A percentile compares a stretch with the other conserved stretches of the same genome.
Conservation (phyloP, 2,888 invertebrate genomes). For the Corythucha ciliata region DNA sequence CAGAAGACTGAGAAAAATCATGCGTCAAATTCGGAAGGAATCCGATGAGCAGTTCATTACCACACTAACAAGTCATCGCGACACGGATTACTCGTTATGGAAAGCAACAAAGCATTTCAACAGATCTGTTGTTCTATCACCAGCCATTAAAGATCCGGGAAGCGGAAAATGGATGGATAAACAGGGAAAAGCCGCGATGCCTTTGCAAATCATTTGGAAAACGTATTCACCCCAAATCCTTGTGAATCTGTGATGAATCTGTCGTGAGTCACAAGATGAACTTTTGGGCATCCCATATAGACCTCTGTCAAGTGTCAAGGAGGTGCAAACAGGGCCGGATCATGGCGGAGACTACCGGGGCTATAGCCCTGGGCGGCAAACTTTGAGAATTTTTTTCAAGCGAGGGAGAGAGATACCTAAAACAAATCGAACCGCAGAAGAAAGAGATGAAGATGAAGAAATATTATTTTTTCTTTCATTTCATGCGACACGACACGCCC, state of each 20-base stretch:
- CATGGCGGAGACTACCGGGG: too few species aligned
- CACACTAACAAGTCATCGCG: background rate
- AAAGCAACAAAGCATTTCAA: conserved; percentile 9
- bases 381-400: too few species aligned
- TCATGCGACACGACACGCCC: too few species aligned
- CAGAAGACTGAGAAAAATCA: background rate
- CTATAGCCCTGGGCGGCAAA: too few species aligned
- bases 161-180: background rate
- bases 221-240: background rate
- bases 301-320: background rate
- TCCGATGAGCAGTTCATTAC: background rate
- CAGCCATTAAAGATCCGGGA: background rate
- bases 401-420: too few species aligned
- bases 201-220: background rate
- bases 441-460: too few species aligned
- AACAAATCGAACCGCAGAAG: too few species aligned
- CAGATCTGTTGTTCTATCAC: background rate
- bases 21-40: conserved; percentile 1
- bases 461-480: too few species aligned
- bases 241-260: too few species aligned
- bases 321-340: too few species aligned
- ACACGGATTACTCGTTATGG: conserved; percentile 6
- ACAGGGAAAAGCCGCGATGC: conserved; percentile 1
- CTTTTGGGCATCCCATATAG: background rate
- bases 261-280: background rate